phyloP scores from a whole-genome alignment of 2,113 vertebrate genomes.

The Catagonus wagneri region DNA sequence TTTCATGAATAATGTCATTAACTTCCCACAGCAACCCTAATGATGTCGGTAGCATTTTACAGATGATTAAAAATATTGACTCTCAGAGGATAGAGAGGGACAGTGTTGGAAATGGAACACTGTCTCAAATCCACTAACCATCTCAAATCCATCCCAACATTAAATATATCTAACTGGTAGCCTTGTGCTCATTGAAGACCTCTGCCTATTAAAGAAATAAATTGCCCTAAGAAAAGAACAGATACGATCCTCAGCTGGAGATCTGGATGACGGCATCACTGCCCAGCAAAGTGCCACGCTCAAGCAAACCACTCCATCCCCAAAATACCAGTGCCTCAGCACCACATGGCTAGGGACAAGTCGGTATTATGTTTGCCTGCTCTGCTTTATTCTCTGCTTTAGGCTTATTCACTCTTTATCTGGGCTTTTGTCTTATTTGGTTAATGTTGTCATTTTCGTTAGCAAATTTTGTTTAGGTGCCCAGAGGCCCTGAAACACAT shows the following conservation, averaged over 20 bases:
- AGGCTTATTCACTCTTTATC: not conserved
- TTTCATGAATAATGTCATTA: not conserved
- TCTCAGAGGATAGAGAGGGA: not conserved
- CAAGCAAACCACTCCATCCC: not conserved
- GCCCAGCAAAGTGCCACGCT: not conserved
- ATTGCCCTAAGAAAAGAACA: not conserved
- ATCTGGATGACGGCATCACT: not conserved
- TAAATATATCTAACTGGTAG: not conserved
- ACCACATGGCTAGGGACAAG: not conserved
- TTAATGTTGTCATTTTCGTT: constrained; percentile 66
- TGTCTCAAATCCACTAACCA: not conserved
- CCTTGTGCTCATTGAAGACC: not conserved
- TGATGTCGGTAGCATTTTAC: not conserved
- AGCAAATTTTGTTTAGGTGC: constrained; percentile 41
- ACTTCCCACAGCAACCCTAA: not conserved
- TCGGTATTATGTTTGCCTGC: not conserved
- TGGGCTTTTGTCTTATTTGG: constrained; percentile 59
- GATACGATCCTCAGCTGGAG: not conserved
- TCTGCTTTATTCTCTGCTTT: constrained; percentile 3
- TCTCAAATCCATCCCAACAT: not conserved
- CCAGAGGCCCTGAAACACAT: constrained; percentile 60
- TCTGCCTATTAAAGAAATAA: not conserved
- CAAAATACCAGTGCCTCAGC: not conserved
- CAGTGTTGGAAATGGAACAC: not conserved
- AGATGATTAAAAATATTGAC: not conserved